Base-by-base conservation (phyloP, 2,888 invertebrate species). In the Zonitis immaculata region DNA sequence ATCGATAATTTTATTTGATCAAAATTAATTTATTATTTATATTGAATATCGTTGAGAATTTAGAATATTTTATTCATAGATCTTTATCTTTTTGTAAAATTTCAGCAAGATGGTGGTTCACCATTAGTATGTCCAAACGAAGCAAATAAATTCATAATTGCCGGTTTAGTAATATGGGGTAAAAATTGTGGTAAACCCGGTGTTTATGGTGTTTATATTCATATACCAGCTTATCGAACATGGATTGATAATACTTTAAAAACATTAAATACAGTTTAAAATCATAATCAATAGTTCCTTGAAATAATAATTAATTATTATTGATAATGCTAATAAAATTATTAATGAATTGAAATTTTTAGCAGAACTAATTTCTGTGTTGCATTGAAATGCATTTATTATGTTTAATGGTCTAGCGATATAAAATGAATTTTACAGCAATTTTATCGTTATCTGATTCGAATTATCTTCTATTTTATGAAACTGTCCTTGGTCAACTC, bases 171-270 rank as follows among this genome's bases (percentile, higher is more conserved):
- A 1, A 76, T 86, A 20, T 88, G 88, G 88, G 88, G 88, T 0
- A 83, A 88, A 30, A 85, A 85, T 44, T 88, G 88, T 61, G 91
- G 87, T 0, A 78, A 76, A 58, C 73, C 82, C 1, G 84, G 84
- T 52, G 82, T 90, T 6, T 87, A 89, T 0, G 91, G 86, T 0
- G 89, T 88, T 16, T 91, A 91, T 68, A 86, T 88, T 20, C 89
- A 88, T 66, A 79, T 91, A 1, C 82, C 82, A 6, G 83, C 80
- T 20, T 83, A 84, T 59, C 52, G 52, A 42, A 49, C 51, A 12
- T 68, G 64, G 65, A 63, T 66, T 27, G 58, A 64, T 20, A 46
- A 44, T 12, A 49, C 44, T 27, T 39, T 62, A 22, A 30, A 26
- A 30, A 22, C 16, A 20, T 47, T 47, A 39, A 47, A 32, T 22